These are phyloP conservation scores for Megaceryle alcyon DNA, from an alignment of 2,797 vertebrate species.

Conservation along the genomic window DNA sequence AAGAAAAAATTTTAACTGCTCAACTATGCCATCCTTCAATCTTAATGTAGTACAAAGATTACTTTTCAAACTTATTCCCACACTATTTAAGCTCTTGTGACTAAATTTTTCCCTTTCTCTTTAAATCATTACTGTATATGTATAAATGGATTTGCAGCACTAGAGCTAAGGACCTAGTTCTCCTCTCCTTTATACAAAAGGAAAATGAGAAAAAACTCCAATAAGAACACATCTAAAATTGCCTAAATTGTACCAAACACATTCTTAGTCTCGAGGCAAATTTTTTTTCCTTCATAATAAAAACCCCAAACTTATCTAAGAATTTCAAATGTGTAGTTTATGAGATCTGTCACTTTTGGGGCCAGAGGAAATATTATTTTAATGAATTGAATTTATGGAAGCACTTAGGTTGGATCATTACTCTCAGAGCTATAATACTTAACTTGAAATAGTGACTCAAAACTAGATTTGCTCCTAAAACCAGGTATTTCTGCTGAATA, in stretches of 20 bases:
- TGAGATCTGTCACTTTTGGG: slow-evolving; percentile 29
- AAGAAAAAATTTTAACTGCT: background rate
- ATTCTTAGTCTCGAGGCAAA: background rate
- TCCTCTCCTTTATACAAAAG: background rate
- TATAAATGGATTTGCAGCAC: background rate
- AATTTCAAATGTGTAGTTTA: slow-evolving; percentile 21
- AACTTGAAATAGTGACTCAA: slow-evolving; percentile 21
- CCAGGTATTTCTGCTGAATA: background rate
- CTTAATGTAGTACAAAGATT: background rate
- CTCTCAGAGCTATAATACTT: background rate
- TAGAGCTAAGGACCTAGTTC: background rate
- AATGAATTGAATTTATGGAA: slow-evolving; percentile 56
- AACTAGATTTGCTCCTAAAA: background rate
- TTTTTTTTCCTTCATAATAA: slow-evolving; percentile 24
- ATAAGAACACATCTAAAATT: slow-evolving; percentile 20
- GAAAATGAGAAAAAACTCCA: background rate
- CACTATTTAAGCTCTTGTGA: background rate
- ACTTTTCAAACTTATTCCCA: background rate
- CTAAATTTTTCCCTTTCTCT: background rate
- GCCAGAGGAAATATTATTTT: slow-evolving; percentile 47
- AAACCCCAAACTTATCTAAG: background rate
- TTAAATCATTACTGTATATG: background rate
- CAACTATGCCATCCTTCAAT: background rate
- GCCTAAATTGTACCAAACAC: slow-evolving; percentile 29
- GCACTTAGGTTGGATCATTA: slow-evolving; percentile 33